Base-by-base conservation (phyloP, 2,113 vertebrate genomes). In the Pygoscelis antarcticus region DNA sequence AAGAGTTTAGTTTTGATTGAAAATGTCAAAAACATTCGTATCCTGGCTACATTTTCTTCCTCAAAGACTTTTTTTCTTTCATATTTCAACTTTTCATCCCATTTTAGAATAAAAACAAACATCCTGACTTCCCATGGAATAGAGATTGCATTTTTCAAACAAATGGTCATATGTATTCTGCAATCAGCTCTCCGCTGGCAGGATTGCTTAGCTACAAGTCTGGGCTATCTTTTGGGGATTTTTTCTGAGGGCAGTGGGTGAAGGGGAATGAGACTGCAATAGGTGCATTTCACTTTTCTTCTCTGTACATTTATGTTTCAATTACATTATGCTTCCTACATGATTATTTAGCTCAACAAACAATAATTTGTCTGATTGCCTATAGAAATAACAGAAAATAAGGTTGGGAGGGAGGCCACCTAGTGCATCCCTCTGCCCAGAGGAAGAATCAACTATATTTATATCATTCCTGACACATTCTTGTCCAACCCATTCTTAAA, bases 1-100 rank as follows among this genome's bases (percentile, higher is more conserved):
- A 97, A 96, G 95, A 96, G 94, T 96, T 96, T 97, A 95, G 94
- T 96, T 97, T 97, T 96, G 95, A 96, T 97, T 93, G 95, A 97
- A 96, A 97, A 97, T 97, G 97, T 96, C 96, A 97, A 97, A 97
- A 97, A 96, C 94, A 96, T 96, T 96, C 89, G 10, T 97, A 96
- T 97, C 92, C 96, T 97, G 95, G 92, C 95, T 95, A 90, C 95
- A 90, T 96, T 96, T 96, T 96, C 94, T 86, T 91, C 78, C 94
- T 95, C 68, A 85, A 96, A 95, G 91, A 81, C 40, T 94, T 84
- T 22, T 42, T 68, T 96, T 95, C 47, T 77, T 89, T 85, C 83
- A 51, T 92, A 96, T 91, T 97, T 94, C 91, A 97, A 96, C 87
- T 97, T 97, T 97, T 93, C 89, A 91, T 97, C 93, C 96, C 94